Evolutionary conservation across 2,113 vertebrate genomes (phyloP).

Genomic region (Perca flavescens): DNA sequence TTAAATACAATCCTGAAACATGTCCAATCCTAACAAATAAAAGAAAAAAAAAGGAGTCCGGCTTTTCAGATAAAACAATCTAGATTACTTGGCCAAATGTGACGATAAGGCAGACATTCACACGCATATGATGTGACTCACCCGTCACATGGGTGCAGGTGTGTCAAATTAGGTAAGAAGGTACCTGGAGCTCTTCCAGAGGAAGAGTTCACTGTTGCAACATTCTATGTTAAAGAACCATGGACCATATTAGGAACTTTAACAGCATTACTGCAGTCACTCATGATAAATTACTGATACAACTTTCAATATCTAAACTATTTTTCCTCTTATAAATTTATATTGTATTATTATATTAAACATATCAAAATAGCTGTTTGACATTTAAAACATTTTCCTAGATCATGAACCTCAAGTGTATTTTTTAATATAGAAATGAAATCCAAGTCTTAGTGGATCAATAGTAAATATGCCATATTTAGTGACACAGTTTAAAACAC

Average conservation of each 20-base stretch:
- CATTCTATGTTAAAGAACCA: not conserved
- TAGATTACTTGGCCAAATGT: not conserved
- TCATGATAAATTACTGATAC: not conserved
- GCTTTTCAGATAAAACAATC: too few species aligned
- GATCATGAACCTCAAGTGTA: not conserved
- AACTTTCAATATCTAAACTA: not conserved
- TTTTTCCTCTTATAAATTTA: not conserved
- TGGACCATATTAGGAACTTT: not conserved
- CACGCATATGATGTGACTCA: conserved; percentile 3
- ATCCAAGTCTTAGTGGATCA: not conserved
- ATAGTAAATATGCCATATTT: not conserved
- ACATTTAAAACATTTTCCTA: not conserved
- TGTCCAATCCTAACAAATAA: not conserved
- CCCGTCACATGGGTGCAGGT: conserved; percentile 5
- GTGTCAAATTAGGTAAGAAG: conserved; percentile 22
- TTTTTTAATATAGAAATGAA: not conserved
- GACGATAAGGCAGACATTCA: not conserved
- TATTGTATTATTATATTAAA: not conserved
- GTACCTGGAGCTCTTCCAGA: not conserved
- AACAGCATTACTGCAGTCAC: not conserved
- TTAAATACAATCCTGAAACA: not conserved
- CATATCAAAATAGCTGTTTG: not conserved
- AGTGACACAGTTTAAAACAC: not conserved
- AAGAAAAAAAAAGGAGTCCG: not conserved
- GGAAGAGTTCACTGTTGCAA: conserved; percentile 11